Base-by-base conservation (phyloP, 2,888 invertebrate species). In the Odontomyia ornata region DNA sequence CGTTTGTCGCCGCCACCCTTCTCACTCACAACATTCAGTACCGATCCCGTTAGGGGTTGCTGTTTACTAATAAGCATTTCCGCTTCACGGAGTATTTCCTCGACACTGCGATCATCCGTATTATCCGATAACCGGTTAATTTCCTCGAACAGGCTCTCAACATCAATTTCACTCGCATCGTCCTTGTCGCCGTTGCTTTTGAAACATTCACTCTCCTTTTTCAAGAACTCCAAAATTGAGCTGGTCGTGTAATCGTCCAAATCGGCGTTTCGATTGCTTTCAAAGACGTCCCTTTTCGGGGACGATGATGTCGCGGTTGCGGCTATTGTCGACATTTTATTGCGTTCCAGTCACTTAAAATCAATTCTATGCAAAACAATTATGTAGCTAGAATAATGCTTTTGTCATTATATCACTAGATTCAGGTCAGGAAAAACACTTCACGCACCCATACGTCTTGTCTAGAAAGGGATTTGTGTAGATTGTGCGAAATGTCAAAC, bases 141-240 rank as follows among this genome's bases (percentile, higher is more conserved):
- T 86, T 93, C 92, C 82, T 89, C 91, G 81, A 93, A 90, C 83
- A 93, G 91, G 85, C 89, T 89, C 80, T 90, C 91, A 9, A 92
- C 90, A 85, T 92, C 92, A 71, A 90, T 88, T 47, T 85, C 83
- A 76, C 81, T 84, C 25, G 60, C 78, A 57, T 81, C 80, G 30
- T 80, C 79, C 27, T 76, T 77, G 56, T 77, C 78, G 47, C 80
- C 79, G 62, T 78, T 79, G 18, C 77, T 76, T 73, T 78, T 78
- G 71, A 79, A 81, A 80, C 87, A 86, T 79, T 84, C 83, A 77
- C 84, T 84, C 78, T 87, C 87, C 78, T 85, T 84, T 77, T 84
- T 83, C 62, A 87, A 81, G 75, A 87, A 87, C 77, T 87, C 87
- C 23, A 86, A 80, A 56, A 87, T 86, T 46, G 87, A 86, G 65